phyloP scores from a whole-genome alignment of 2,797 vertebrate species.

The Crax fasciolata region DNA sequence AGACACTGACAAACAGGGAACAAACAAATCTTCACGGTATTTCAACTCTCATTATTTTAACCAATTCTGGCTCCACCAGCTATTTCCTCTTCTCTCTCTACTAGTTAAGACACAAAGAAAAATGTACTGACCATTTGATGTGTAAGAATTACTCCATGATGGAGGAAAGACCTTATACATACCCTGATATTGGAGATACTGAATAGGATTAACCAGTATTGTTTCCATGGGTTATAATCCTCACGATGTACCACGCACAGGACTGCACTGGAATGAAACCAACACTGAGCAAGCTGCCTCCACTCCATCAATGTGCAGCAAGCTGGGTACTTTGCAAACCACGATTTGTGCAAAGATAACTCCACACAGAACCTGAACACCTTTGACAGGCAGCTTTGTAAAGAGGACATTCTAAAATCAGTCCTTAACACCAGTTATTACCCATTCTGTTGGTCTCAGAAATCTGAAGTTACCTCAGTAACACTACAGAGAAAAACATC shows the following conservation, averaged over 20 bases:
- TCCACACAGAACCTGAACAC: not conserved
- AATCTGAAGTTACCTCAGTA: not conserved
- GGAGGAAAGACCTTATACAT: not conserved
- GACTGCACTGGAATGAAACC: not conserved
- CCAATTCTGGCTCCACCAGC: not conserved
- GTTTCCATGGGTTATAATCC: not conserved
- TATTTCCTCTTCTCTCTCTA: not conserved
- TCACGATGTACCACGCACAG: not conserved
- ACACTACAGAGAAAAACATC: not conserved
- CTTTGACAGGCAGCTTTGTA: not conserved
- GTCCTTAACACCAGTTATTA: not conserved
- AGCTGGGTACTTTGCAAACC: not conserved
- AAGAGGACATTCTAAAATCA: not conserved
- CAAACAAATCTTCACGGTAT: not conserved
- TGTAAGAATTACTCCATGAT: not conserved
- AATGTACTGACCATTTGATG: not conserved
- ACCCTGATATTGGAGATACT: not conserved
- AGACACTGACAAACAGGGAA: slow-evolving; percentile 15
- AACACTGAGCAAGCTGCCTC: not conserved
- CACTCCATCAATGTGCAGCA: not conserved
- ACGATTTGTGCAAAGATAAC: not conserved
- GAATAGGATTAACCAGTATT: not conserved
- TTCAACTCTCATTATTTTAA: not conserved
- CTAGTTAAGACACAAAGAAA: not conserved
- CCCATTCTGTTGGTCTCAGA: not conserved